A percentile compares a stretch with the other conserved stretches of the same genome.
phyloP scores from a whole-genome alignment of 2,113 vertebrate species.

The Pseudorectes ferrugineus region DNA sequence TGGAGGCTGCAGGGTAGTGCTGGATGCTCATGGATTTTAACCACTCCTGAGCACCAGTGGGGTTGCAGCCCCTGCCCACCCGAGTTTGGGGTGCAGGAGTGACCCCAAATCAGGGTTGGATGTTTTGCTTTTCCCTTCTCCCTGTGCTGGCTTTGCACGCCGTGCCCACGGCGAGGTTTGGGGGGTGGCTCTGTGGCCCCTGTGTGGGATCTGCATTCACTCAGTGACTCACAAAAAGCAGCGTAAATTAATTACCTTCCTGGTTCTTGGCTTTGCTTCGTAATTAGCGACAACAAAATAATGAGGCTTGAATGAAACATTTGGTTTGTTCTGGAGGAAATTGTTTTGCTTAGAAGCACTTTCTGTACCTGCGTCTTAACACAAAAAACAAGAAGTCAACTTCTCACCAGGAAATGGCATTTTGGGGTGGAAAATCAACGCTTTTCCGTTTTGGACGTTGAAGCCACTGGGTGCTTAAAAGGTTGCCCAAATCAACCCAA shows the following conservation, averaged over 20 bases:
- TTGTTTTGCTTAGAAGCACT: neutral
- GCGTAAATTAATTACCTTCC: constrained; percentile 18
- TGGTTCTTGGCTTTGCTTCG: neutral
- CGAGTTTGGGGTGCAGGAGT: neutral
- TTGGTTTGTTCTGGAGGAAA: constrained; percentile 15
- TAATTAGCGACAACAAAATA: constrained; percentile 19
- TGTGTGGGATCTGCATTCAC: neutral
- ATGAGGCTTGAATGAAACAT: neutral
- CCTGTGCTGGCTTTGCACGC: neutral
- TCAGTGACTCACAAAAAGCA: constrained; percentile 21
- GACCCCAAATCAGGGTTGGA: neutral
- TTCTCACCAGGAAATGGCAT: neutral
- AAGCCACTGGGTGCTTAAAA: neutral
- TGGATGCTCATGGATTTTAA: neutral
- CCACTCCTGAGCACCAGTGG: neutral
- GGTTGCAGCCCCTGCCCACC: neutral
- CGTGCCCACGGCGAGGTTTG: neutral
- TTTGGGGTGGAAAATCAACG: neutral
- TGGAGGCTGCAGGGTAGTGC: neutral
- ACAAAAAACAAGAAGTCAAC: neutral
- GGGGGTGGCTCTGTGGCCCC: neutral
- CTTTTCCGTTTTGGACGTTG: neutral
- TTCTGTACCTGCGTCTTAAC: neutral
- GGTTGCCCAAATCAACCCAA: neutral
- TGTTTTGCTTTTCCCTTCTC: neutral